Conservation (phyloP, 1,140 invertebrate genomes). For the Cheumatopsyche charites region DNA sequence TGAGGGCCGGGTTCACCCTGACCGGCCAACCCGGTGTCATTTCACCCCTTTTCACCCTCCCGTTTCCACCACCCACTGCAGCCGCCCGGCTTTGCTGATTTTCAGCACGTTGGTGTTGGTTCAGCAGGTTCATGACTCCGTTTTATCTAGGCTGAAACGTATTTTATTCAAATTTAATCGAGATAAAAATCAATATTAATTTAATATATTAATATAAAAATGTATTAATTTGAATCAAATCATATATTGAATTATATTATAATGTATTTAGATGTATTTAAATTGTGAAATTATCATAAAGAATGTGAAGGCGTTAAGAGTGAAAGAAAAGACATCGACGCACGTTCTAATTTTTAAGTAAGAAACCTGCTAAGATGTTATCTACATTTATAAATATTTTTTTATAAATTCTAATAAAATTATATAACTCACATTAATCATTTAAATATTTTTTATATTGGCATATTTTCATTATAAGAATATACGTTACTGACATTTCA, state of each 20-base stretch:
- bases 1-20: slow-evolving; percentile 34
- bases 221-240: background rate
- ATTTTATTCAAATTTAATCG: too few relatives aligned
- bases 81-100: slow-evolving; percentile 30
- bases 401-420: background rate
- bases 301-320: background rate
- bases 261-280: too few relatives aligned
- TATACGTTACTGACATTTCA: too few relatives aligned
- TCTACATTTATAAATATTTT: background rate
- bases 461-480: too few relatives aligned
- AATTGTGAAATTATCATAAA: too few relatives aligned
- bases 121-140: slow-evolving; percentile 19
- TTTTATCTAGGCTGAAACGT: background rate
- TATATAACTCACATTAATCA: too few relatives aligned
- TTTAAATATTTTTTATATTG: too few relatives aligned
- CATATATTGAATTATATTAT: background rate
- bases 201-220: too few relatives aligned
- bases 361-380: slow-evolving; percentile 3
- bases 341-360: background rate
- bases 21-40: slow-evolving; percentile 37
- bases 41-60: slow-evolving; percentile 18
- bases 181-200: too few relatives aligned
- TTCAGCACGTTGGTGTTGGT: slow-evolving; percentile 28
- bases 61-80: background rate
- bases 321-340: slow-evolving; percentile 6